Percentiles rank a stretch among this genome's conserved stretches.
These are phyloP conservation scores for Eriosoma lanigerum DNA, from an alignment of 1,140 invertebrate species.

Conservation along the genomic window DNA sequence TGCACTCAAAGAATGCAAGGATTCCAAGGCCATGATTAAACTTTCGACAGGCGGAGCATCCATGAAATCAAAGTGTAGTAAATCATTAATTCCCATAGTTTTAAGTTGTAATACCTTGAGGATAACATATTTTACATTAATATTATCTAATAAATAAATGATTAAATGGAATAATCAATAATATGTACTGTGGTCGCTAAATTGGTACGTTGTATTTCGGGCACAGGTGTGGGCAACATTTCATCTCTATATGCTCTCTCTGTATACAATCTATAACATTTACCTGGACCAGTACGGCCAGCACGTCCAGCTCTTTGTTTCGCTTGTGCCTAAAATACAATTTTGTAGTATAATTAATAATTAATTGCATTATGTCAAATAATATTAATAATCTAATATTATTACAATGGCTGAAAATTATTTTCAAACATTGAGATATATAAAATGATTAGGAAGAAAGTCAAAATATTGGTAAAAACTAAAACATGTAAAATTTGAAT, in stretches of 20 bases:
- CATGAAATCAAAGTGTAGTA: conserved; percentile 99
- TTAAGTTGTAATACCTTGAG: conserved; percentile 78
- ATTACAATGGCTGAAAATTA: background rate
- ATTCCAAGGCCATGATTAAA: conserved; percentile 95
- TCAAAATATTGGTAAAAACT: no score
- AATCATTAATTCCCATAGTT: conserved; percentile 99
- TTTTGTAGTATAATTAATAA: background rate
- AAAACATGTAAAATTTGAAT: no score
- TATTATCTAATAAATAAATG: background rate
- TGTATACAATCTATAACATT: conserved; percentile 97
- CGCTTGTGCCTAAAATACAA: conserved; percentile 76
- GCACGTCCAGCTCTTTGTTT: conserved; percentile 96
- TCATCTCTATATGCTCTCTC: conserved; percentile 97
- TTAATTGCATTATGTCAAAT: background rate
- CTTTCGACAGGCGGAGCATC: conserved; percentile 97
- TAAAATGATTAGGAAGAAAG: no score
- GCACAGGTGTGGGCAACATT: conserved; percentile 98
- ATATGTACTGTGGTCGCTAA: conserved; percentile 81
- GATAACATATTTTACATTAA: conserved; percentile 35
- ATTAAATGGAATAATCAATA: background rate
- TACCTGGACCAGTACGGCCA: conserved; percentile 95
- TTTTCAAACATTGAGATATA: no score
- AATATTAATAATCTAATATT: background rate
- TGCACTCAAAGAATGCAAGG: conserved; percentile 94
- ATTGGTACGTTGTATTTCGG: conserved; percentile 98